Evolutionary conservation across 2,113 vertebrate species (phyloP), one percentile per base, ranked within the genome.

Genomic region (Aepyceros melampus): DNA sequence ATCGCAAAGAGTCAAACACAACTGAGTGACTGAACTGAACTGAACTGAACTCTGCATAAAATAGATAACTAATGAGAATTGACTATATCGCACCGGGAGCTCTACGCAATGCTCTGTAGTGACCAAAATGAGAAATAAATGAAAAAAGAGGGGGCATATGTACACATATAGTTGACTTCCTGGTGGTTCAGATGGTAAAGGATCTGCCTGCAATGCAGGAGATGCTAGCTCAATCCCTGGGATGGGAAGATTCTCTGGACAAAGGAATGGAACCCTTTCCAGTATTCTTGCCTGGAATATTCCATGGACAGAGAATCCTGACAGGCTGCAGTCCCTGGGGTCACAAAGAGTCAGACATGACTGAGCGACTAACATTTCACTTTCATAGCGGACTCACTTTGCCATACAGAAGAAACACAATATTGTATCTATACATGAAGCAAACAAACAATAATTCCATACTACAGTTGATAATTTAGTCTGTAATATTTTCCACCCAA

Each of bases 1-100:
- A 1, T 58, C 4, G 4, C 58, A 31, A 60, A 31, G 12, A 31
- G 11, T 6, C 0, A 0, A 6, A 62, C 29, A 62, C 2, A 0
- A 60, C 27, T 60, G 58, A 60, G 58, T 0, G 5, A 31, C n/a
- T n/a, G n/a, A n/a, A n/a, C 58, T 31, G 58, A 62, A 62, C 29
- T 62, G 58, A 31, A 62, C 60, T 62, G 29, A 31, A 76, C 36
- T 40, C 40, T 27, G 12, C 40, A 43, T 76, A 27, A 71, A 71
- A 15, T 1, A 76, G 40, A 43, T 43, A 76, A 76, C 21, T 43
- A 27, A 27, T 27, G 40, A 43, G 71, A 76, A 14, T 1, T 76
- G 40, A 27, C 12, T 76, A 7, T 76, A 27, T 13, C 27, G 21
- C 23, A 27, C 21, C 27, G 23, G 71, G 40, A 76, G 40, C 40